These are phyloP conservation scores for Zophobas atratus DNA, from an alignment of 1,140 invertebrate genomes.

Conservation along the genomic window DNA sequence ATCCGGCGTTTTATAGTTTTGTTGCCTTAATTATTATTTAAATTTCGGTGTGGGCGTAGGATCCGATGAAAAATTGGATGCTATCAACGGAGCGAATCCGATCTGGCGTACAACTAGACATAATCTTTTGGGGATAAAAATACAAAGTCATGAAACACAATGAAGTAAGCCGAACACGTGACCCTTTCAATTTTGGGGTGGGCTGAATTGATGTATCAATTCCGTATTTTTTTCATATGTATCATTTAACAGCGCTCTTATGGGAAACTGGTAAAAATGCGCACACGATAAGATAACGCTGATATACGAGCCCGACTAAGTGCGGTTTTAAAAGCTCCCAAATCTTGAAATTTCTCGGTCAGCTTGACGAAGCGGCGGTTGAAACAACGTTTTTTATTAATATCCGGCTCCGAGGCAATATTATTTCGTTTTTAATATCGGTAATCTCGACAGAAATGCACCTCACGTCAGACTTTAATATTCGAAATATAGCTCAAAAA, in stretches of 20 bases:
- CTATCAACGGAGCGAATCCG: not conserved
- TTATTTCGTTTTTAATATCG: conserved; percentile 34
- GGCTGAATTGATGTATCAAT: conserved; percentile 60
- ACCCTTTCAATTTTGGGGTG: conserved; percentile 63
- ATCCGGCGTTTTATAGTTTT: conserved; percentile 2
- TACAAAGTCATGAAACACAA: conserved; percentile 62
- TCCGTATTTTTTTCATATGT: conserved; percentile 60
- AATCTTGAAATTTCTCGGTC: conserved; percentile 12
- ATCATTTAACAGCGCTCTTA: conserved; percentile 60
- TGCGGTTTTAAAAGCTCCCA: conserved; percentile 28
- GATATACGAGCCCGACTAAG: conserved; percentile 19
- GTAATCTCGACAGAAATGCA: conserved; percentile 38
- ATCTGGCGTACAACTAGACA: conserved; percentile 25
- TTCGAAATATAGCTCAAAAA: conserved; percentile 37
- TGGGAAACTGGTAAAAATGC: conserved; percentile 40
- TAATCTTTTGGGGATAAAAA: conserved; percentile 58
- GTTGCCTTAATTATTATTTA: conserved; percentile 16
- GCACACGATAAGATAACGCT: conserved; percentile 40
- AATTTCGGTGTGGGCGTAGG: conserved; percentile 14
- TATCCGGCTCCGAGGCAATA: conserved; percentile 5
- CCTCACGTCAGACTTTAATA: conserved; percentile 33
- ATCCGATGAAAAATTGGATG: not conserved
- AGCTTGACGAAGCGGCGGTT: not conserved
- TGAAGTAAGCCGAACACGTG: conserved; percentile 57
- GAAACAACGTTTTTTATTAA: conserved; percentile 19